Evolutionary conservation across 2,797 vertebrate genomes (phyloP).

Genomic region (Macropus fuliginosus): DNA sequence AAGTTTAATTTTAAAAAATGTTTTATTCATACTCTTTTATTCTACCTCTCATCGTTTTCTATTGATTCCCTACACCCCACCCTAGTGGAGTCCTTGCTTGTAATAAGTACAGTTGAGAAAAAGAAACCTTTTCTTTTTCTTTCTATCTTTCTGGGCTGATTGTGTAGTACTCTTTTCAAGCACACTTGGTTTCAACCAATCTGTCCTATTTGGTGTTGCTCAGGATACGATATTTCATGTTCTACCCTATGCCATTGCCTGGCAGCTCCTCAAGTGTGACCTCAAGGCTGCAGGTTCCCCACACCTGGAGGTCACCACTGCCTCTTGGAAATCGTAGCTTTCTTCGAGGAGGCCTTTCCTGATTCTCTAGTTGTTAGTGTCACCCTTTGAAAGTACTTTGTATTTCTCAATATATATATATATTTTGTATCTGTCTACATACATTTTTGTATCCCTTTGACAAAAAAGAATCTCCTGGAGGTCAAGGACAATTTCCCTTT

Average conservation of each 20-base stretch:
- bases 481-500: not conserved
- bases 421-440: not conserved
- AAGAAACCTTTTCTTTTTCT: not conserved
- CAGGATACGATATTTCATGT: not conserved
- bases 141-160: not conserved
- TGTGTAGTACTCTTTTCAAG: not conserved
- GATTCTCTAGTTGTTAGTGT: not conserved
- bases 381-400: not conserved
- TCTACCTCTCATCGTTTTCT: not conserved
- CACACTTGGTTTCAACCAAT: not conserved
- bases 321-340: not conserved
- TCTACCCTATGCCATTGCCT: not conserved
- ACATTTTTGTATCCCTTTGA: not conserved
- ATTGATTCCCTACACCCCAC: not conserved
- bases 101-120: not conserved
- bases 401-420: not conserved
- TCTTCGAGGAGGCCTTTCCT: not conserved
- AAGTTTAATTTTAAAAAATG: not conserved
- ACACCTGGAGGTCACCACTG: not conserved
- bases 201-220: not conserved
- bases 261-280: no score
- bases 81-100: not conserved
- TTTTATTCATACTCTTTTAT: not conserved
- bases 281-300: no score
- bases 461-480: not conserved